Conservation (phyloP, 2,113 vertebrate genomes). For the Neomonachus schauinslandi region DNA sequence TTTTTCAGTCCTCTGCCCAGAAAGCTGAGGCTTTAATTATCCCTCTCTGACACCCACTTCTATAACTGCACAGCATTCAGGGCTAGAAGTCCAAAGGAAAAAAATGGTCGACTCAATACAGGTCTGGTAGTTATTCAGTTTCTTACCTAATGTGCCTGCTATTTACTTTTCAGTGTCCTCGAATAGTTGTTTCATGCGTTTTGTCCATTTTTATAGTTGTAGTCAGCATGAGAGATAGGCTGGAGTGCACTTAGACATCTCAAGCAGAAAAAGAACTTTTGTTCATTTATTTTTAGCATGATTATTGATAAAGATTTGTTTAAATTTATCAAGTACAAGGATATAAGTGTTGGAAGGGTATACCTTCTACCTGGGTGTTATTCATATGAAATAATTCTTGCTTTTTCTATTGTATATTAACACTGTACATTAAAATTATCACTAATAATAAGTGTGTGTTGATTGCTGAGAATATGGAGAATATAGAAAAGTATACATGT, state of each 20-base stretch:
- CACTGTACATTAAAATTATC: neutral
- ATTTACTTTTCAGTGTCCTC: neutral
- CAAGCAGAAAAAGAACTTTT: neutral
- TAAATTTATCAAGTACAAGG: neutral
- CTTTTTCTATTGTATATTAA: neutral
- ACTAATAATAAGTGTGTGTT: neutral
- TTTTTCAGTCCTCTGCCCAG: neutral
- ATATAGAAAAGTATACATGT: neutral
- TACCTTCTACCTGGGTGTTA: neutral
- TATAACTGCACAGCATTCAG: neutral
- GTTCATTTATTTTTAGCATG: neutral
- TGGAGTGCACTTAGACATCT: neutral
- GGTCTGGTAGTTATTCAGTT: neutral
- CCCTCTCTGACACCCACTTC: neutral
- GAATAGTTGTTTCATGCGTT: neutral
- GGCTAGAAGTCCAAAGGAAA: neutral
- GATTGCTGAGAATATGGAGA: neutral
- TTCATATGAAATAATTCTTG: neutral
- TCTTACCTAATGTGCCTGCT: neutral
- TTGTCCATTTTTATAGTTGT: neutral
- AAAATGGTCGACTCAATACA: neutral
- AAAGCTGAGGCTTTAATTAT: neutral
- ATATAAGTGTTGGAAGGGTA: neutral
- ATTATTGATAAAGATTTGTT: neutral
- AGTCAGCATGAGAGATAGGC: neutral